Evolutionary conservation across 2,888 invertebrate species (phyloP), one percentile per base, ranked within the genome.

Genomic region (Sesia bembeciformis): DNA sequence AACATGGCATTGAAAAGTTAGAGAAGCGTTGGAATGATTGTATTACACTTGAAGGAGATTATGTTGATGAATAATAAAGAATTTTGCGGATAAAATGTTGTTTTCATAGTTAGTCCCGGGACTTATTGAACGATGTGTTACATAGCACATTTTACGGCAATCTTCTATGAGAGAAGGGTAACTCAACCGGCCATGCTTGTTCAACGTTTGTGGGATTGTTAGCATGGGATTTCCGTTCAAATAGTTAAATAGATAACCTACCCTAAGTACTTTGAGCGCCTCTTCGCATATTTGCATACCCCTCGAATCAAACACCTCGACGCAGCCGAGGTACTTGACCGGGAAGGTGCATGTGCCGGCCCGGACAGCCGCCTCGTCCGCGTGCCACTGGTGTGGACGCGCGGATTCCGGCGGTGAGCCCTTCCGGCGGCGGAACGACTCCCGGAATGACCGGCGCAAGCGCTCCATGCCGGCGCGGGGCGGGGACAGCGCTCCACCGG

Each of bases 281-380:
- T 98, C 98, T 84, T 99, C 99, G 91, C 99, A 99, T 58, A 99
- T 97, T 89, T 98, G 97, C 98, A 99, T 99, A 53, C 99, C 99
- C 74, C 99, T 93, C 5, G 98, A 98, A 90, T 99, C 99, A 89
- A 97, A 99, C 46, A 99, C 99, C 90, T 99, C 99, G 52, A 99
- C 98, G 83, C 98, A 98, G 62, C 99, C 99, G 75, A 99, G 91
- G 90, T 99, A 99, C 93, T 99, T 98, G 67, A 99, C 99, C 65
- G 96, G 94, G 90, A 99, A 99, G 73, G 95, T 96, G 90, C 99
- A 99, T 7, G 97, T 97, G 60, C 98, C 98, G 55, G 96, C 95
- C 51, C 98, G 92, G 40, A 99, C 99, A 53, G 98, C 97, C 55
- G 95, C 94, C 82, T 99, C 99, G 87, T 99, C 99, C 49, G 98